Evolutionary conservation across 1,140 invertebrate genomes (phyloP), one percentile per base, ranked within the genome.

Genomic region (Phocides pigmalion): DNA sequence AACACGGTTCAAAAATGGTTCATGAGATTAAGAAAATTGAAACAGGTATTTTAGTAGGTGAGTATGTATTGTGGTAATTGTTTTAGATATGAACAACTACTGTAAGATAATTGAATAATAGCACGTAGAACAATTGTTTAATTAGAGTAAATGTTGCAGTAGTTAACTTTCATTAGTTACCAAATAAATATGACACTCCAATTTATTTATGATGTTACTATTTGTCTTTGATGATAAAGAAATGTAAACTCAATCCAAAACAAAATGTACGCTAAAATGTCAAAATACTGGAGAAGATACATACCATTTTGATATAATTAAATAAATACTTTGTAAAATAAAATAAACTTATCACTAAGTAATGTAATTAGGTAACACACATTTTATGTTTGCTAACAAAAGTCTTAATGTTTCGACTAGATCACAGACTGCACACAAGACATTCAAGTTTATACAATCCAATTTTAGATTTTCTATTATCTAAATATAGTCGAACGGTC

Each of bases 1-100:
- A 79, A 12, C 17, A 44, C 32, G 46, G 44, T 47, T 58, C 65
- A 11, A 78, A 89, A 72, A 91, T 91, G 89, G 87, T 91, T 3
- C 83, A 91, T 74, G 89, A 91, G 16, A 62, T 78, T 17, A 89
- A 91, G 64, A 89, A 89, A 68, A 73, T 87, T 66, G 89, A 89
- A 59, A 89, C 87, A 68, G 84, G 84, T 56, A 76, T 89, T 44
- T 76, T 91, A 72, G 81, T 91, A 56, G 89, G 89, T 91, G 68
- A 68, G 82, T 68, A 44, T 6, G 32, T 64, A 50, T 28, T 35
- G 1, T 22, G 20, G 5, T 22, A 22, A 3, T 22, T 22, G 5
- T 22, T 3, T 22, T 22, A 22, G n/a, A n/a, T n/a, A n/a, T n/a
- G n/a, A n/a, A n/a, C n/a, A n/a, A n/a, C n/a, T n/a, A n/a, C n/a